Conservation (phyloP, 2,113 vertebrate genomes). For the Neodontobutis hainanensis region DNA sequence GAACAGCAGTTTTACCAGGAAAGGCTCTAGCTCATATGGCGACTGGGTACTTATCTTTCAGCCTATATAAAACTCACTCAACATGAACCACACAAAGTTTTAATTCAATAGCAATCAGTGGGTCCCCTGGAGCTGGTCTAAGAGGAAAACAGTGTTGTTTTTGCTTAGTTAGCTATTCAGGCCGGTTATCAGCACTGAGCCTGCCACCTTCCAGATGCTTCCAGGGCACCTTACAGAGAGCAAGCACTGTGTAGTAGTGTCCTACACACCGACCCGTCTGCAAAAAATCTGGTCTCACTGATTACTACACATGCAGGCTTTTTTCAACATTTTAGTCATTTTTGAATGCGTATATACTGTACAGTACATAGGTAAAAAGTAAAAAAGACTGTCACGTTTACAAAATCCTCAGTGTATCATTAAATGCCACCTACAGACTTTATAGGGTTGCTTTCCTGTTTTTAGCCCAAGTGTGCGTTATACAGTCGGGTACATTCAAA, state of each 20-base stretch:
- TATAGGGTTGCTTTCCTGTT: no score
- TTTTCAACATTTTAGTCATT: constrained; percentile 1
- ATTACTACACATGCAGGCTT: constrained; percentile 5
- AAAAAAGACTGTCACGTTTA: no score
- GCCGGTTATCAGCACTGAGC: constrained; percentile 17
- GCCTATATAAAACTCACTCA: constrained; percentile 11
- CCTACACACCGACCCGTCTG: constrained; percentile 16
- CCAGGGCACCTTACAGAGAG: constrained; percentile 9
- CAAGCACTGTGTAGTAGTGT: constrained; percentile 30
- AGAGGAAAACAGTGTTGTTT: constrained; percentile 8
- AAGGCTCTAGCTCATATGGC: constrained; percentile 31
- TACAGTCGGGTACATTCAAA: no score
- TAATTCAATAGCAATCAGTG: constrained; percentile 10
- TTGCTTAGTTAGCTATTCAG: constrained; percentile 28
- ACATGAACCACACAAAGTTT: neutral
- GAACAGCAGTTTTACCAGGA: neutral
- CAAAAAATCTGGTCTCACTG: no score
- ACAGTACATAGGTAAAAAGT: no score
- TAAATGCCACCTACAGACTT: no score
- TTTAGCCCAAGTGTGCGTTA: no score
- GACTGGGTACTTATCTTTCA: constrained; percentile 1
- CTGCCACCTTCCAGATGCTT: constrained; percentile 18
- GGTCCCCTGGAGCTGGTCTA: constrained; percentile 12
- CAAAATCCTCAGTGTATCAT: no score
- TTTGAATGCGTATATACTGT: no score